Percentiles rank a stretch among this genome's conserved stretches.
Evolutionary conservation across 2,888 invertebrate genomes (phyloP).

Genomic region (Cataglyphis rosenhaueri): DNA sequence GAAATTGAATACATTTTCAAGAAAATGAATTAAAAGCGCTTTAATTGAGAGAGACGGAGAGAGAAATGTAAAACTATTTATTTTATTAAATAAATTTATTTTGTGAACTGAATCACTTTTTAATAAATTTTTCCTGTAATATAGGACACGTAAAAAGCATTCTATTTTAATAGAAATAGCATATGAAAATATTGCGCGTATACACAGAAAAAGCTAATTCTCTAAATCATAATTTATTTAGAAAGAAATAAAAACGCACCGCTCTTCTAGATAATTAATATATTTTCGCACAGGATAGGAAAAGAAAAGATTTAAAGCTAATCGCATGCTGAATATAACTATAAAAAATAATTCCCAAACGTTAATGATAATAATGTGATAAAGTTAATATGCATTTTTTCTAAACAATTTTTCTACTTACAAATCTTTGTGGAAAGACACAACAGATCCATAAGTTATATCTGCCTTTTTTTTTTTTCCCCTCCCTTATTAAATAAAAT

Average conservation of each 20-base stretch:
- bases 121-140: slow-evolving; percentile 13
- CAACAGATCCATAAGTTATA: too few species aligned
- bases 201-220: neutral
- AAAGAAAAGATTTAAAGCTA: neutral
- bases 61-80: slow-evolving; percentile 42
- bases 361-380: neutral
- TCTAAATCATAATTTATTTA: slow-evolving; percentile 9
- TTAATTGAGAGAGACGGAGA: neutral
- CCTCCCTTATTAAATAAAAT: neutral
- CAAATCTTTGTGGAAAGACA: neutral
- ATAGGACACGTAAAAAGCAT: neutral
- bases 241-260: neutral
- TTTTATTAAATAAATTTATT: slow-evolving; percentile 28
- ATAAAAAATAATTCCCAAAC: neutral
- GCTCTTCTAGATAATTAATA: slow-evolving; percentile 1
- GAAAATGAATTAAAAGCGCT: slow-evolving; percentile 29
- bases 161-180: slow-evolving; percentile 4
- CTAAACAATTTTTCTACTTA: neutral
- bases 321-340: neutral
- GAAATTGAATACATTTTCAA: slow-evolving; percentile 25
- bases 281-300: neutral
- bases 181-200: neutral
- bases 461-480: neutral
- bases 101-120: slow-evolving; percentile 36
- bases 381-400: neutral